Conservation (phyloP, 2,888 invertebrate species). For the Idaea biselata region DNA sequence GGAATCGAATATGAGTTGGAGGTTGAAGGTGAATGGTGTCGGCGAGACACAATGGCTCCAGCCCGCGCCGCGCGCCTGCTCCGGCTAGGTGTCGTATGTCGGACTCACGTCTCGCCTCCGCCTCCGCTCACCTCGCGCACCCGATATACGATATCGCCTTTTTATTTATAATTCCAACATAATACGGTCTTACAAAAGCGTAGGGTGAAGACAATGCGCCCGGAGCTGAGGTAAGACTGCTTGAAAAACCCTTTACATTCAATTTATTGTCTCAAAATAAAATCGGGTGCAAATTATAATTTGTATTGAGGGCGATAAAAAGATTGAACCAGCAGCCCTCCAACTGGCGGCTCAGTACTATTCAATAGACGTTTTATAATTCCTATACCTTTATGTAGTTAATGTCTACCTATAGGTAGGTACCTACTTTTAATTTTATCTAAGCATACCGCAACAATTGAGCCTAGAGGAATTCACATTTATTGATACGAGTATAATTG, state of each 20-base stretch:
- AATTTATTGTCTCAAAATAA: conserved; percentile 78
- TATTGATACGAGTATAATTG: no score
- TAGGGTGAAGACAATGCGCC: conserved; percentile 79
- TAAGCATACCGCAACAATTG: no score
- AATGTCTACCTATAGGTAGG: no score
- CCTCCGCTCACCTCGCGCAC: conserved; percentile 52
- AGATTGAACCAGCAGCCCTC: neutral
- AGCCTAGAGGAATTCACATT: no score
- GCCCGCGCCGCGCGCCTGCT: conserved; percentile 34
- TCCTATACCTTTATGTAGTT: neutral
- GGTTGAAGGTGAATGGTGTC: conserved; percentile 58
- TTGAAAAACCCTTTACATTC: conserved; percentile 76
- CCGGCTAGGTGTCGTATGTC: conserved; percentile 60
- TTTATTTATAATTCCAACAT: conserved; percentile 78
- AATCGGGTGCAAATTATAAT: conserved; percentile 81
- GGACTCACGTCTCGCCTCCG: conserved; percentile 43
- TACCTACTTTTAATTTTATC: no score
- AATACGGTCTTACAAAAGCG: conserved; percentile 69
- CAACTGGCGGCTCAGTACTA: conserved; percentile 7
- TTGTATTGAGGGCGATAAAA: conserved; percentile 46
- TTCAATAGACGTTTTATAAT: neutral
- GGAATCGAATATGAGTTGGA: conserved; percentile 70
- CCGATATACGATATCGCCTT: conserved; percentile 77
- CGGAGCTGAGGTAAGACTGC: conserved; percentile 78
- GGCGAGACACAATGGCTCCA: conserved; percentile 45